A percentile compares a stretch with the other conserved stretches of the same genome.
These are phyloP conservation scores for Galagoides demidoff DNA, from an alignment of 2,797 vertebrate species.

Conservation along the genomic window DNA sequence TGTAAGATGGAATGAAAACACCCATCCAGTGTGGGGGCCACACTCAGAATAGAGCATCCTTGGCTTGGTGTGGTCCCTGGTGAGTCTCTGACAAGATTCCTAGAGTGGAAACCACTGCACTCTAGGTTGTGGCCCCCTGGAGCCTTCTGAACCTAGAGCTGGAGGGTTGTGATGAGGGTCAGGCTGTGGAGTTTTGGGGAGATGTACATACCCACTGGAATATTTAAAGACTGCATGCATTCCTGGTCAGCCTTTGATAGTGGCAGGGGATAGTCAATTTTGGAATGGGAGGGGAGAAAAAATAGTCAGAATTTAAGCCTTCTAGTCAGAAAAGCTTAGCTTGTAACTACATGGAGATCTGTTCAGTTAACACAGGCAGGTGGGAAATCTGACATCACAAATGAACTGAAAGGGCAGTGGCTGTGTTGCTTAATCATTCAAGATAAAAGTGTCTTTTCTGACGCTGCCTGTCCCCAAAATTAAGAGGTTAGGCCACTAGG, in stretches of 20 bases:
- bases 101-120: not conserved
- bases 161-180: not conserved
- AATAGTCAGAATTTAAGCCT: not conserved
- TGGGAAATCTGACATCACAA: not conserved
- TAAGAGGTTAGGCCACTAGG: not conserved
- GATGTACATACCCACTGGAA: not conserved
- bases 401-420: not conserved
- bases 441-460: not conserved
- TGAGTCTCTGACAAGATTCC: not conserved
- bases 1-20: constrained; percentile 72
- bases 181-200: not conserved
- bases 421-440: not conserved
- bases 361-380: not conserved
- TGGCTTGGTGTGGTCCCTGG: constrained; percentile 56
- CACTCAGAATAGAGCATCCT: constrained; percentile 75
- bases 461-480: not conserved
- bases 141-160: not conserved
- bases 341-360: not conserved
- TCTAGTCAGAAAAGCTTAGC: not conserved
- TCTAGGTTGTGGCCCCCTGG: not conserved
- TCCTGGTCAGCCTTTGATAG: not conserved
- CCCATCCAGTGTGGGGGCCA: constrained; percentile 60
- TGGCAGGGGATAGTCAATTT: not conserved
- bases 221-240: not conserved
- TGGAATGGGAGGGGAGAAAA: not conserved